Conservation (phyloP, 2,888 invertebrate genomes). For the Tenthredo livida region DNA sequence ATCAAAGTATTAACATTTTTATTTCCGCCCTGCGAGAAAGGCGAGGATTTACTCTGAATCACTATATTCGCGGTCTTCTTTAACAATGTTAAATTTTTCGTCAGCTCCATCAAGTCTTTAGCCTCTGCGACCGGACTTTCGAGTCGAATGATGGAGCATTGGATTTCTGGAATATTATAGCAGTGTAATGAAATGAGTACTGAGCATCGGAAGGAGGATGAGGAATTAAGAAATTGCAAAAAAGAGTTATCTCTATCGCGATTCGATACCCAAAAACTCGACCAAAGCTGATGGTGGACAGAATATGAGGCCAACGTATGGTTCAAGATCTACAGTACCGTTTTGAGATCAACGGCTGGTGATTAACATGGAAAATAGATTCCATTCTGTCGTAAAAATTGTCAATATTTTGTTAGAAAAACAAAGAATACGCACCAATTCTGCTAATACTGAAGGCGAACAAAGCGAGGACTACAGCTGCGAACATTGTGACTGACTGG, state of each 20-base stretch:
- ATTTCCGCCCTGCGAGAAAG: neutral
- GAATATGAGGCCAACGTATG: neutral
- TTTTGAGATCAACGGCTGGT: neutral
- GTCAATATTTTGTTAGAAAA: neutral
- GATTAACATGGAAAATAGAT: neutral
- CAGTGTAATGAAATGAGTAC: neutral
- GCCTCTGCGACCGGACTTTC: neutral
- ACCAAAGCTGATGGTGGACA: neutral
- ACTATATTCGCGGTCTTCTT: constrained; percentile 21
- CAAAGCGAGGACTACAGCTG: constrained; percentile 19
- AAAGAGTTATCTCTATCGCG: neutral
- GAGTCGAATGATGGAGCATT: constrained; percentile 26
- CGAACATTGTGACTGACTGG: constrained; percentile 43
- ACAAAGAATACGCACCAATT: constrained; percentile 35
- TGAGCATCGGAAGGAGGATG: neutral
- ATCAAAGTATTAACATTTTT: neutral
- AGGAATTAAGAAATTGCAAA: neutral
- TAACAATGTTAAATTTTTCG: constrained; percentile 16
- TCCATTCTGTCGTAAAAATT: neutral
- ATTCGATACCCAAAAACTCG: neutral
- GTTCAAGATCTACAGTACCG: neutral
- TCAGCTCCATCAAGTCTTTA: neutral
- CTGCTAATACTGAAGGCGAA: neutral
- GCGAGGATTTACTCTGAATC: neutral
- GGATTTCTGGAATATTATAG: constrained; percentile 8